Conservation (phyloP, 2,797 vertebrate genomes). For the Tenualosa ilisha region DNA sequence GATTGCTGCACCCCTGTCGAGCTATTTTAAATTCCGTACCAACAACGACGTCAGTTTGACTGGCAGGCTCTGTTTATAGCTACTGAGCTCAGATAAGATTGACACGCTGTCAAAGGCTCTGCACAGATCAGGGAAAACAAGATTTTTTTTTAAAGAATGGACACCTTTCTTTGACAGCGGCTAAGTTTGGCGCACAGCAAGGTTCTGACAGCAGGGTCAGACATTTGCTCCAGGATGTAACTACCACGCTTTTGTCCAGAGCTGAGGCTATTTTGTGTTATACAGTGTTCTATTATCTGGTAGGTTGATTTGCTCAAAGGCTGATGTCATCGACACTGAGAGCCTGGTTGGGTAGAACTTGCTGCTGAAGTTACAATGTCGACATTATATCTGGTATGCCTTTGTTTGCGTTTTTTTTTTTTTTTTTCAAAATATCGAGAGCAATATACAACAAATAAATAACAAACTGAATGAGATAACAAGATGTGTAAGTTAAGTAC, state of each 20-base stretch:
- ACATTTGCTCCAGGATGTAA: background rate
- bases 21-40: background rate
- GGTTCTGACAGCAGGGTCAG: background rate
- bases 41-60: background rate
- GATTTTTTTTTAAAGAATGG: background rate
- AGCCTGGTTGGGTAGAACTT: background rate
- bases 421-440: background rate
- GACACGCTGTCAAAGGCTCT: background rate
- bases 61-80: slow-evolving; percentile 7
- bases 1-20: background rate
- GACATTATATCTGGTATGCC: background rate
- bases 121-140: background rate
- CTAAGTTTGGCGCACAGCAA: background rate
- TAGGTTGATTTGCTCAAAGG: background rate
- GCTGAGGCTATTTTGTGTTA: background rate
- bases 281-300: background rate
- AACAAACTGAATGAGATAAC: background rate
- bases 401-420: background rate
- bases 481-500: background rate
- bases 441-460: background rate
- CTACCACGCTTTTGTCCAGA: background rate
- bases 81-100: background rate
- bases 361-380: background rate
- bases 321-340: background rate
- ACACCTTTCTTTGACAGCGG: background rate